Evolutionary conservation across 1,140 invertebrate genomes (phyloP).

Genomic region (Camponotus vicinus): DNA sequence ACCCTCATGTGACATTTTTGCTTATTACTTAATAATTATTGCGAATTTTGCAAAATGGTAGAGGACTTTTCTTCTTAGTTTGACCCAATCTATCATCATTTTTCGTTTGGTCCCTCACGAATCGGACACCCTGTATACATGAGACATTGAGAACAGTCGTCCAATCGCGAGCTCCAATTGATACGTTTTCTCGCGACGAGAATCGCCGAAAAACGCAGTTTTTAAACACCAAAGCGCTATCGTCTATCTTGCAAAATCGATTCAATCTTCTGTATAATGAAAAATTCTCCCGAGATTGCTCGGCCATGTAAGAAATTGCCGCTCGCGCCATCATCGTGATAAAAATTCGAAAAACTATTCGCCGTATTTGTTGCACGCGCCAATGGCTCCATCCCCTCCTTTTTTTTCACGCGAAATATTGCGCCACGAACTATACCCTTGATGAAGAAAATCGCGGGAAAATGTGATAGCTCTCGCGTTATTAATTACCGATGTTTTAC

Average conservation of each 20-base stretch:
- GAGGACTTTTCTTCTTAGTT: no score
- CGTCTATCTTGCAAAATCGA: slow-evolving; percentile 49
- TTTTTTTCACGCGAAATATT: neutral
- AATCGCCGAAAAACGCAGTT: neutral
- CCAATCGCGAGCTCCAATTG: neutral
- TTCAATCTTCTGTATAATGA: slow-evolving; percentile 54
- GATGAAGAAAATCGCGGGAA: neutral
- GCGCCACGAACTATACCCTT: neutral
- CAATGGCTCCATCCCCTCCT: neutral
- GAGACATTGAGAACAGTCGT: neutral
- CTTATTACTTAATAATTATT: no score
- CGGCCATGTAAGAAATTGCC: slow-evolving; percentile 61
- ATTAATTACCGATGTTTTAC: neutral
- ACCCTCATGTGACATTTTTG: no score
- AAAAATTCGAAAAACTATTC: slow-evolving; percentile 50
- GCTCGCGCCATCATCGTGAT: slow-evolving; percentile 29
- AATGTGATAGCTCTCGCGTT: neutral
- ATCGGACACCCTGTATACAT: no score
- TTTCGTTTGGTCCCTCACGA: no score
- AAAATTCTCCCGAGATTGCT: slow-evolving; percentile 53
- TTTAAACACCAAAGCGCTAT: neutral
- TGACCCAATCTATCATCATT: no score
- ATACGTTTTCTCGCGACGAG: neutral
- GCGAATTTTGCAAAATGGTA: no score
- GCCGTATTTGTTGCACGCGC: slow-evolving; percentile 13